Evolutionary conservation across 2,797 vertebrate genomes (phyloP).

Genomic region (Sebastes wilsoni): DNA sequence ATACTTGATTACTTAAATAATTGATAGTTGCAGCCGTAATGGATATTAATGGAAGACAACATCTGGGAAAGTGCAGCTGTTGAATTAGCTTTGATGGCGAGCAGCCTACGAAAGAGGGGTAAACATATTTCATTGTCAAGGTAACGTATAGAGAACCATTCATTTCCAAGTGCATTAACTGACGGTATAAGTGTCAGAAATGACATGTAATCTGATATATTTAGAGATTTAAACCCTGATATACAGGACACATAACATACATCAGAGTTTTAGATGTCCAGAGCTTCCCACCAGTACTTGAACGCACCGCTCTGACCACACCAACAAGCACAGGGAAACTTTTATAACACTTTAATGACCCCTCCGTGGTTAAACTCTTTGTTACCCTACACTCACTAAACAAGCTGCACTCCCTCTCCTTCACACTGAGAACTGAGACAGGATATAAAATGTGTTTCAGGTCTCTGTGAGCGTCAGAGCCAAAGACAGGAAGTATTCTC

Average conservation of each 20-base stretch:
- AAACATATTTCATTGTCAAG: no score
- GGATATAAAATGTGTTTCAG: neutral
- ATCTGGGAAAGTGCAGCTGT: no score
- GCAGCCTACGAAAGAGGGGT: no score
- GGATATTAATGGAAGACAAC: no score
- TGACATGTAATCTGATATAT: no score
- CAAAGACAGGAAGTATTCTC: neutral
- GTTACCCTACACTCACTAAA: neutral
- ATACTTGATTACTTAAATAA: no score
- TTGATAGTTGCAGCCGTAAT: fast-evolving
- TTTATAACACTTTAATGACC: neutral
- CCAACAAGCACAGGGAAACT: neutral
- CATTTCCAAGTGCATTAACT: no score
- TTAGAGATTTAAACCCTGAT: neutral
- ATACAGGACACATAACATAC: neutral
- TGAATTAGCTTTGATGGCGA: no score
- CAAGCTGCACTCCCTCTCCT: neutral
- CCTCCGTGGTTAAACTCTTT: neutral
- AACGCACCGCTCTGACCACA: neutral
- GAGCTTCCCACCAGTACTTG: neutral
- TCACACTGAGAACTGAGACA: neutral
- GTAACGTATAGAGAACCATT: no score
- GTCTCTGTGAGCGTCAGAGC: neutral
- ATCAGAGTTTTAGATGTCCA: neutral
- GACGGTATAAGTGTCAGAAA: no score